These are phyloP conservation scores for Protobothrops mucrosquamatus DNA, from an alignment of 2,113 vertebrate species.

Conservation along the genomic window DNA sequence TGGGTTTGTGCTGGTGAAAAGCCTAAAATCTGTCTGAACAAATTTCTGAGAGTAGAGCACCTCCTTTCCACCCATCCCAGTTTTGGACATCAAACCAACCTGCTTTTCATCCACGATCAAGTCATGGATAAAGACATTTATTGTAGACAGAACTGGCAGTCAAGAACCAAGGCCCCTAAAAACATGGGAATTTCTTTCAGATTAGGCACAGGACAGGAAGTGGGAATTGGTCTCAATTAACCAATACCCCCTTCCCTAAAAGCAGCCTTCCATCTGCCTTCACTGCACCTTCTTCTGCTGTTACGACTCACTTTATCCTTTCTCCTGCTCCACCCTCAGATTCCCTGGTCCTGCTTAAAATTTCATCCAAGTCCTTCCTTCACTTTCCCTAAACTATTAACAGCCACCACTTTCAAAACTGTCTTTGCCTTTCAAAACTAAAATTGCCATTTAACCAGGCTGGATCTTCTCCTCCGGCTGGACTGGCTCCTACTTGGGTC, in stretches of 20 bases:
- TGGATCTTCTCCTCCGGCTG: not conserved
- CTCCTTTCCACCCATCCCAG: not conserved
- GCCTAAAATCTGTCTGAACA: not conserved
- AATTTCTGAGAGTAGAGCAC: not conserved
- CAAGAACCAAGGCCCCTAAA: not conserved
- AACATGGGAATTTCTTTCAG: not conserved
- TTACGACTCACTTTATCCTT: not conserved
- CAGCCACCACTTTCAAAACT: not conserved
- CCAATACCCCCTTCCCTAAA: not conserved
- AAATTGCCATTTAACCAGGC: not conserved
- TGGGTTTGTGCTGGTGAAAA: not conserved
- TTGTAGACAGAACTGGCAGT: not conserved
- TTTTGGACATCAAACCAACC: not conserved
- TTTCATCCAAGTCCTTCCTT: not conserved
- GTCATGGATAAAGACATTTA: not conserved
- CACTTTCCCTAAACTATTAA: not conserved
- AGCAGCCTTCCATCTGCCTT: not conserved
- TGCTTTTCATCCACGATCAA: not conserved
- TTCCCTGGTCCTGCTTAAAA: not conserved
- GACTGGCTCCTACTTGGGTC: not conserved
- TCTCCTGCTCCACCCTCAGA: not conserved
- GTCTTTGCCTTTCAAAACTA: not conserved
- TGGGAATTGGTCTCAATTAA: not conserved
- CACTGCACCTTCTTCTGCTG: not conserved
- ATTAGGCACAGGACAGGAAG: not conserved